Conservation (phyloP, 2,888 invertebrate species). For the Tipula lateralis region DNA sequence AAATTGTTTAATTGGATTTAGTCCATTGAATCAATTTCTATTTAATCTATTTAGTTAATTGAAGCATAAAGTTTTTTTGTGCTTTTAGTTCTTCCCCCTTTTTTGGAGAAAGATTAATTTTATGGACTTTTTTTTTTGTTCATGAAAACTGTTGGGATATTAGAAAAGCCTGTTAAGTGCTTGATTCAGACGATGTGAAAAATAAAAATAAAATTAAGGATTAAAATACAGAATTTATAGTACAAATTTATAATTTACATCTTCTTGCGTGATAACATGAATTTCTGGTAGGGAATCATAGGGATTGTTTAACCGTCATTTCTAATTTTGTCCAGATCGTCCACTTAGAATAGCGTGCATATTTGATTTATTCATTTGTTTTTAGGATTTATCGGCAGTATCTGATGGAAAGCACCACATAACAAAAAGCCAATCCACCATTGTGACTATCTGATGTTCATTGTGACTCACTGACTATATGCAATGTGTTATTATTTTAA, state of each 20-base stretch:
- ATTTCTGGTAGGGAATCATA: no score
- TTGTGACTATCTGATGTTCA: no score
- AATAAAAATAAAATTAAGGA: background rate
- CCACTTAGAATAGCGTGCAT: no score
- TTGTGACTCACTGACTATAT: no score
- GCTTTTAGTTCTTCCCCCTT: background rate
- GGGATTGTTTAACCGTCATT: no score
- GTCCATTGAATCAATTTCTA: background rate
- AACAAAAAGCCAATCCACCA: no score
- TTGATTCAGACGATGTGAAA: background rate
- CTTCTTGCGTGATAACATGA: no score
- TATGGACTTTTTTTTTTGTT: background rate
- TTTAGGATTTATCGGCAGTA: no score
- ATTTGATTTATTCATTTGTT: no score
- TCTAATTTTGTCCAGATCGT: no score
- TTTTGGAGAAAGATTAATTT: background rate
- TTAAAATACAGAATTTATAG: background rate
- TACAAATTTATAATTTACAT: background rate
- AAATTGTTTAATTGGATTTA: conserved; percentile 11
- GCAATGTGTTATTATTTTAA: no score
- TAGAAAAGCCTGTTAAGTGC: background rate
- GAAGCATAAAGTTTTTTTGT: background rate
- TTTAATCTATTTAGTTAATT: conserved; percentile 13
- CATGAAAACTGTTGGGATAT: background rate
- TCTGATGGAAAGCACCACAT: no score